These are phyloP conservation scores for Actias luna DNA, from an alignment of 2,888 invertebrate species.

Conservation along the genomic window DNA sequence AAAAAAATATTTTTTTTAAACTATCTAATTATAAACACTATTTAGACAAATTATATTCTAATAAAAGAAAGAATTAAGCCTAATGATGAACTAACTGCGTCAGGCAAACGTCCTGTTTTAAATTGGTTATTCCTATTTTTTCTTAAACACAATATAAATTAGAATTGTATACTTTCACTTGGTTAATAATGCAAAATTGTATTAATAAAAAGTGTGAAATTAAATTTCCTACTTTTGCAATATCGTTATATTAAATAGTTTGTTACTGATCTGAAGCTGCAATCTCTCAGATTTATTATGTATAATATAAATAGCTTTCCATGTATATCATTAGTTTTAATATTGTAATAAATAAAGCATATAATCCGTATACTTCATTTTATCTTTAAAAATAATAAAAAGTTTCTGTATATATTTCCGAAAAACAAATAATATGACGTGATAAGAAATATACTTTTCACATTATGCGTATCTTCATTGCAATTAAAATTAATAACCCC, in stretches of 20 bases:
- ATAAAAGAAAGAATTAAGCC: neutral
- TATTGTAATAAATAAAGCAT: neutral
- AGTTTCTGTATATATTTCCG: neutral
- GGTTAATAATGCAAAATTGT: neutral
- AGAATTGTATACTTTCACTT: neutral
- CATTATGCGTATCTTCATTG: neutral
- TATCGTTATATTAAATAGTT: neutral
- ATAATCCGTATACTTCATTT: neutral
- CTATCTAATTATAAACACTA: neutral
- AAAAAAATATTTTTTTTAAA: constrained; percentile 1
- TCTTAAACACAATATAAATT: neutral
- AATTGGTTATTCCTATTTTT: neutral
- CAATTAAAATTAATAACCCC: neutral
- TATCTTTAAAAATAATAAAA: neutral
- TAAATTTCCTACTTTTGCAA: neutral
- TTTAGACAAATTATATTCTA: neutral
- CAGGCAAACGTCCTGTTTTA: too few relatives aligned
- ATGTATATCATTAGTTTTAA: neutral
- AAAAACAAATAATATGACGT: neutral
- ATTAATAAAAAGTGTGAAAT: neutral
- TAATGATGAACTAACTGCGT: too few relatives aligned
- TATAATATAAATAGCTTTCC: neutral
- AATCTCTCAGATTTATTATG: neutral
- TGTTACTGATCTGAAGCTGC: neutral
- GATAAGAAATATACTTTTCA: neutral